These are phyloP conservation scores for Conomelus anceps DNA, from an alignment of 2,888 invertebrate species.

Conservation along the genomic window DNA sequence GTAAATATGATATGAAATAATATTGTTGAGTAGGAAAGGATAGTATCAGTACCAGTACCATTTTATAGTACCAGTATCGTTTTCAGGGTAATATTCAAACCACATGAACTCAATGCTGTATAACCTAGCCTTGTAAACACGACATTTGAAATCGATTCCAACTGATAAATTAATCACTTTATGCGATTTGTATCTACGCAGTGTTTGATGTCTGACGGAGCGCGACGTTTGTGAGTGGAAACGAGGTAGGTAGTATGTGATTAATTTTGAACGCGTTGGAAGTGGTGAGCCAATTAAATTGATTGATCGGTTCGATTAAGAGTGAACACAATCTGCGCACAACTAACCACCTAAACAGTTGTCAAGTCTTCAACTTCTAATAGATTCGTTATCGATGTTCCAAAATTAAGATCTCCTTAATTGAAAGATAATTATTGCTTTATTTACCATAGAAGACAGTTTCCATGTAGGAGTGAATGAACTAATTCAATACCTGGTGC, in stretches of 20 bases:
- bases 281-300: neutral
- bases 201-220: neutral
- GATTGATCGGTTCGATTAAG: neutral
- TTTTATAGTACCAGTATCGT: too few species aligned
- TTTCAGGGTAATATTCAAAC: too few species aligned
- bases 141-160: neutral
- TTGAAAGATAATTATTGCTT: too few species aligned
- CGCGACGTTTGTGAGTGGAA: neutral
- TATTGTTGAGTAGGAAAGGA: too few species aligned
- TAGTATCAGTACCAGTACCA: too few species aligned
- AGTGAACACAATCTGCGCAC: neutral
- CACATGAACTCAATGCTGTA: neutral
- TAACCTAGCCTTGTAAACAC: neutral
- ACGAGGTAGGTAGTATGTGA: neutral
- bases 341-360: neutral
- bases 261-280: neutral
- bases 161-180: neutral
- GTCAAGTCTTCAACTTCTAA: neutral
- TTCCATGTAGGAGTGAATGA: too few species aligned
- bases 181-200: neutral
- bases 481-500: too few species aligned
- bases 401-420: neutral
- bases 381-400: neutral
- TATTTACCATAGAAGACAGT: too few species aligned
- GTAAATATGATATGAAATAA: too few species aligned